Evolutionary conservation across 2,797 vertebrate species (phyloP).

Genomic region (Manis crassicaudata): DNA sequence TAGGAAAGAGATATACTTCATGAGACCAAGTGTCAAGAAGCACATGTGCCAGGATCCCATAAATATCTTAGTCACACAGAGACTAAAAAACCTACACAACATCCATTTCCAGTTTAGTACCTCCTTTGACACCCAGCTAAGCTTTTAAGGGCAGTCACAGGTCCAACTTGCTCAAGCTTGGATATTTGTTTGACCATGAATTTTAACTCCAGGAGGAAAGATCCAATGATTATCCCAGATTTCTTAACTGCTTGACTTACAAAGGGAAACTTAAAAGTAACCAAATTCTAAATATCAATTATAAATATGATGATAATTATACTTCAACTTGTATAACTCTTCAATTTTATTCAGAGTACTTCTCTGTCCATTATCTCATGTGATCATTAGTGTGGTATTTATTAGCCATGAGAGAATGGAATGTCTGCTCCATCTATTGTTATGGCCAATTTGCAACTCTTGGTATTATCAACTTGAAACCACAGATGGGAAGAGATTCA

Average conservation of each 20-base stretch:
- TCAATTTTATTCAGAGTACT: conserved; percentile 45
- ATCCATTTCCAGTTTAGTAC: neutral
- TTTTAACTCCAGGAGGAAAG: neutral
- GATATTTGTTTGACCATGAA: neutral
- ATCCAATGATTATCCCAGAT: neutral
- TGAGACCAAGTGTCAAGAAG: neutral
- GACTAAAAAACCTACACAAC: neutral
- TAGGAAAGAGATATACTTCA: neutral
- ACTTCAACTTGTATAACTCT: conserved; percentile 30
- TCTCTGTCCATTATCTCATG: conserved; percentile 52
- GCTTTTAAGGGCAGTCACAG: neutral
- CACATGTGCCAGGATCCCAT: neutral
- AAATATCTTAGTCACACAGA: neutral
- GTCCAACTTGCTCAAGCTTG: neutral
- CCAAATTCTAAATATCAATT: conserved; percentile 29
- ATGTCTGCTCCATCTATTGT: conserved; percentile 13
- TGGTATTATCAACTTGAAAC: conserved; percentile 55
- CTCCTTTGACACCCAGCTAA: neutral
- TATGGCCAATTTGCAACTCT: conserved; percentile 23
- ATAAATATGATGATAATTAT: conserved; percentile 38
- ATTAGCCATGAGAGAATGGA: conserved; percentile 46
- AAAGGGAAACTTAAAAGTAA: conserved; percentile 42
- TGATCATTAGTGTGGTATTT: conserved; percentile 41
- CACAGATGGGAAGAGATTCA: conserved; percentile 53
- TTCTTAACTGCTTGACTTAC: conserved; percentile 9